These are phyloP conservation scores for Pao palembangensis DNA, from an alignment of 2,113 vertebrate species.

Conservation along the genomic window DNA sequence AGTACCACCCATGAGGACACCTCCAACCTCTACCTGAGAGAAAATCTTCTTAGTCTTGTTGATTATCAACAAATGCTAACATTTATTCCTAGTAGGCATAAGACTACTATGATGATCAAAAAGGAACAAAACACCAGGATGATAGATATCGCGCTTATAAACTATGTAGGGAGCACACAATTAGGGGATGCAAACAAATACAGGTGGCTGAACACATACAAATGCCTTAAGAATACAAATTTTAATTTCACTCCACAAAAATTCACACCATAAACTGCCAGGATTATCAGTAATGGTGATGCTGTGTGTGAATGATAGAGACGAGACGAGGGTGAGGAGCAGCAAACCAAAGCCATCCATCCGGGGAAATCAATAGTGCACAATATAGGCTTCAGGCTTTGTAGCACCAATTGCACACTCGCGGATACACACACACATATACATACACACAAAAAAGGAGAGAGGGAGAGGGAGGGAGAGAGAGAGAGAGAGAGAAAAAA, in stretches of 20 bases:
- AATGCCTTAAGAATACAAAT: conserved; percentile 26
- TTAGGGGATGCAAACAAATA: conserved; percentile 32
- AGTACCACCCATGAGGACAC: too few relatives aligned
- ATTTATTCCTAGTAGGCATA: too few relatives aligned
- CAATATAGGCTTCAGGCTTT: conserved; percentile 54
- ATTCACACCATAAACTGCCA: conserved; percentile 13
- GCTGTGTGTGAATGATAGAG: conserved; percentile 20
- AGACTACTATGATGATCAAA: too few relatives aligned
- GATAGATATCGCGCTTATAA: conserved; percentile 28
- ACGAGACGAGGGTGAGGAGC: conserved; percentile 57
- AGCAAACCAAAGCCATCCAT: conserved; percentile 67
- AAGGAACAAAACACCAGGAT: too few relatives aligned
- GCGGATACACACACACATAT: conserved; percentile 31
- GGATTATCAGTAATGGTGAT: conserved; percentile 23
- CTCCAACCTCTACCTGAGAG: too few relatives aligned
- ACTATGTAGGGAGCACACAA: conserved; percentile 16
- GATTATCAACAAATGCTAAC: too few relatives aligned
- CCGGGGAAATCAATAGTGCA: conserved; percentile 60
- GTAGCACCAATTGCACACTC: conserved; percentile 27
- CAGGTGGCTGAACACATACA: conserved; percentile 28
- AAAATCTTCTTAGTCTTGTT: too few relatives aligned
- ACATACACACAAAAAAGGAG: conserved; percentile 8
- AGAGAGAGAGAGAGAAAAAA: conserved; percentile 29
- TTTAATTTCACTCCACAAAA: conserved; percentile 10
- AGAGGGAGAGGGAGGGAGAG: conserved; percentile 2